Percentiles rank a stretch among this genome's conserved stretches.
These are phyloP conservation scores for Camptogramma bilineatum DNA, from an alignment of 2,888 invertebrate species.

Conservation along the genomic window DNA sequence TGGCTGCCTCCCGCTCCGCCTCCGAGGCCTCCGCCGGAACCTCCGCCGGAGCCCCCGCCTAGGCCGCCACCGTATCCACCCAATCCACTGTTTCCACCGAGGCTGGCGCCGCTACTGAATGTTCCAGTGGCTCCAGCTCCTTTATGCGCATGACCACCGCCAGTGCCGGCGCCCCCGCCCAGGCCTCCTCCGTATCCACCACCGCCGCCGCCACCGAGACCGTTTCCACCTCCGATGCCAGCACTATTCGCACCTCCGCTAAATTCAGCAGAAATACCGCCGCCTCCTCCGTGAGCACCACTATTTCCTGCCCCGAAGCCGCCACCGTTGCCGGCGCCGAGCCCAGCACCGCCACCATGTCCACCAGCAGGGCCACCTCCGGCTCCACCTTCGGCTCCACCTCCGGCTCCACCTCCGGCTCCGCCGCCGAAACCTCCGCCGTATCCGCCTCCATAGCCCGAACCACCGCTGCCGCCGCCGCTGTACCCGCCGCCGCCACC, in stretches of 20 bases:
- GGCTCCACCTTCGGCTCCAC: slow-evolving; percentile 60
- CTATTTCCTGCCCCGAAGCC: slow-evolving; percentile 11
- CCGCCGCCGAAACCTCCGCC: slow-evolving; percentile 20
- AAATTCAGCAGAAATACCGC: background rate
- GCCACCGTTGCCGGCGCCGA: slow-evolving; percentile 16
- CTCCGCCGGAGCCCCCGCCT: slow-evolving; percentile 34
- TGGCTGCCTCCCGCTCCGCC: slow-evolving; percentile 7
- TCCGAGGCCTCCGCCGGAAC: slow-evolving; percentile 22
- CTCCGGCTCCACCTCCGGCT: slow-evolving; percentile 20
- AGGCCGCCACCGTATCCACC: slow-evolving; percentile 45
- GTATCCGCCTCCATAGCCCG: slow-evolving; percentile 62
- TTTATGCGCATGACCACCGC: slow-evolving; percentile 12
- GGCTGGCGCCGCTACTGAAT: background rate
- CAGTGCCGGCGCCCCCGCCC: slow-evolving; percentile 4
- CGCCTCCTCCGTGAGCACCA: background rate
- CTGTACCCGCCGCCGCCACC: slow-evolving; percentile 74
- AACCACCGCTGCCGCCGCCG: slow-evolving; percentile 61
- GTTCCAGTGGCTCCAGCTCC: background rate
- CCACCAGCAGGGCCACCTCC: slow-evolving; percentile 55
- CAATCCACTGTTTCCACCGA: background rate
- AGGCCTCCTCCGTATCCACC: slow-evolving; percentile 20
- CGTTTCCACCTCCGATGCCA: slow-evolving; percentile 13
- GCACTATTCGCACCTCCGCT: background rate
- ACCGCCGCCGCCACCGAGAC: slow-evolving; percentile 33
- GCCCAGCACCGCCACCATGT: slow-evolving; percentile 4